Base-by-base conservation (phyloP, 23 tunicate genomes). In the Ascidia mentula region DNA sequence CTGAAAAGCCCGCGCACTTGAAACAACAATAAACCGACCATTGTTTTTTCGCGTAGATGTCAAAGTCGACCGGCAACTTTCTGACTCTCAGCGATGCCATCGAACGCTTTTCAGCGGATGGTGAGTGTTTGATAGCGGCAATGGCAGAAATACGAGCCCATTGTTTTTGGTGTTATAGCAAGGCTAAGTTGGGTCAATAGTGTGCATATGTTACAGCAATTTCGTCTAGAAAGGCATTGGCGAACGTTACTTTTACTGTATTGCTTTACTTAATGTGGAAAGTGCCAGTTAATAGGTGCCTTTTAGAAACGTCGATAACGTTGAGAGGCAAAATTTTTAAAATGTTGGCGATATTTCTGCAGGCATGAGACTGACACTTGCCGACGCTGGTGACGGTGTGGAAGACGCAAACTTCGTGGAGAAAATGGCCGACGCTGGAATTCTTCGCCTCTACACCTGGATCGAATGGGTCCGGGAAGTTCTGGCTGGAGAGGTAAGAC, bases 371-470 rank as follows among this genome's bases (percentile, higher is more conserved):
- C 77, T 96, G 30, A 87, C 99, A 30, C 82, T 96, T 3, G 99
- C 99, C 2, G 99, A 96, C 79, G 94, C 99, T 59, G 99, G 99
- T 2, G 99, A 96, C 76, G 84, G 88, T 6, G 83, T 96, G 13
- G 99, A 96, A 84, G 99, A 96, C 60, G 99, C 99, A 34, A 96
- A 96, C 77, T 96, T 96, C 78, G 99, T 96, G 12, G 99, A 91
- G 37, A 91, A 91, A 60, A 81, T 90, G 75, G 99, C 99, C 0
- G 99, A 96, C 73, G 97, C 89, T 18, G 99, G 97, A 17, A 86
- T 96, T 37, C 53, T 96, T 34, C 85, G 97, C 4, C 82, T 96
- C 4, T 96, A 90, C 80, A 93, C 98, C 1, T 93, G 98, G 98
- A 72, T 93, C 0, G 98, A 93, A 40, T 93, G 98, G 98, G 92